Percentiles rank a stretch among this genome's conserved stretches.
Evolutionary conservation across 2,113 vertebrate species (phyloP).

Genomic region (Collichthys lucidus): DNA sequence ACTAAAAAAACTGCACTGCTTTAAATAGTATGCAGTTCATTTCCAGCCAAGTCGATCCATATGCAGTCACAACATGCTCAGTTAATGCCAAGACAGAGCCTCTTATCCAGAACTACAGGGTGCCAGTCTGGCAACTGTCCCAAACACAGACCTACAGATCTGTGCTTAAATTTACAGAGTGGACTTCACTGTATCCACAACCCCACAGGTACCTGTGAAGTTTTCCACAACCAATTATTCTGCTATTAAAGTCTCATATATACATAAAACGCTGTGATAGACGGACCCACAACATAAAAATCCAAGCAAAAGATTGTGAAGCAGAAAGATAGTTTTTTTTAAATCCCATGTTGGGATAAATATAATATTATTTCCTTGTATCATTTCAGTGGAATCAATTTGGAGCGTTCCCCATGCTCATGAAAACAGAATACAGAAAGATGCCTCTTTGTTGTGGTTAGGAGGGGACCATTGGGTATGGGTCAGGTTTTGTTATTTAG

Average conservation of each 20-base stretch:
- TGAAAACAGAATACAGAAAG: no score
- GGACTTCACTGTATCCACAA: neutral
- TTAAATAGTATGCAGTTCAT: neutral
- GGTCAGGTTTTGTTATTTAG: no score
- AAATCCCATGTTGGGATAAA: no score
- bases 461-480: no score
- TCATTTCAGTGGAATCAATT: no score
- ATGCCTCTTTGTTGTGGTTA: no score
- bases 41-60: neutral
- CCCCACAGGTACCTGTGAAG: neutral
- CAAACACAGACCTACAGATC: constrained; percentile 38
- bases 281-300: neutral
- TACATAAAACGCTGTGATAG: neutral
- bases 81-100: constrained; percentile 38
- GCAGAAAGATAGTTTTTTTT: no score
- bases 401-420: no score
- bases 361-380: no score
- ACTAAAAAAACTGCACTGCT: no score
- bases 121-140: constrained; percentile 51
- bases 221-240: neutral
- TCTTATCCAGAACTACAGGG: constrained; percentile 67
- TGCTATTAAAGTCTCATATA: neutral
- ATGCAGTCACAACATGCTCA: constrained; percentile 10
- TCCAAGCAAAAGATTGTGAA: no score
- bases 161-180: neutral